A percentile compares a stretch with the other conserved stretches of the same genome.
These are phyloP conservation scores for Sarotherodon lohbergeri DNA, from an alignment of 2,113 vertebrate species.

Conservation along the genomic window DNA sequence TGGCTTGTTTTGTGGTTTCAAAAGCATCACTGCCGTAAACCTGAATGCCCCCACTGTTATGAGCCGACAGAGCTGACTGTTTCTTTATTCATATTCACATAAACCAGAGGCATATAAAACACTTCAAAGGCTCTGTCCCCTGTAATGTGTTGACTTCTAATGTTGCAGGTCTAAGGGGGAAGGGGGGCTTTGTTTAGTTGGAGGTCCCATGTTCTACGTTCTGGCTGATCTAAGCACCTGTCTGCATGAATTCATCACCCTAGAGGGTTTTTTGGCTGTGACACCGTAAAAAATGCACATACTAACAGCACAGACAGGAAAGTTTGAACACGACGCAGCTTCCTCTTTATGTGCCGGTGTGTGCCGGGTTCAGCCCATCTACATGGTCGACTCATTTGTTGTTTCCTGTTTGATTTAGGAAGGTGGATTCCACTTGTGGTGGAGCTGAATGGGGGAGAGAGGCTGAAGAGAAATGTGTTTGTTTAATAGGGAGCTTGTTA, in stretches of 20 bases:
- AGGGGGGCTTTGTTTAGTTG: slow-evolving; percentile 7
- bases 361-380: slow-evolving; percentile 26
- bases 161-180: not conserved
- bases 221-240: slow-evolving; percentile 58
- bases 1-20: not conserved
- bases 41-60: slow-evolving; percentile 11
- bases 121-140: slow-evolving; percentile 49
- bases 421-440: slow-evolving; percentile 43
- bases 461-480: slow-evolving; percentile 10
- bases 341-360: slow-evolving; percentile 15
- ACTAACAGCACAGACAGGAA: slow-evolving; percentile 15
- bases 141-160: slow-evolving; percentile 34
- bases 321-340: slow-evolving; percentile 15
- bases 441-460: slow-evolving; percentile 10
- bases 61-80: slow-evolving; percentile 13
- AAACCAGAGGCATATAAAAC: slow-evolving; percentile 51
- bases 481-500: slow-evolving; percentile 26
- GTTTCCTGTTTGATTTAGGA: slow-evolving; percentile 50
- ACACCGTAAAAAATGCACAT: not conserved
- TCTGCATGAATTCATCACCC: slow-evolving; percentile 36
- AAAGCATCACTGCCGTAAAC: slow-evolving; percentile 1
- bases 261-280: slow-evolving; percentile 14
- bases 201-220: slow-evolving; percentile 29
- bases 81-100: slow-evolving; percentile 54
- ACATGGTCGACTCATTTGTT: slow-evolving; percentile 7